A percentile compares a stretch with the other conserved stretches of the same genome.
Evolutionary conservation across 1,140 invertebrate species (phyloP).

Genomic region (Drosophila ficusphila): DNA sequence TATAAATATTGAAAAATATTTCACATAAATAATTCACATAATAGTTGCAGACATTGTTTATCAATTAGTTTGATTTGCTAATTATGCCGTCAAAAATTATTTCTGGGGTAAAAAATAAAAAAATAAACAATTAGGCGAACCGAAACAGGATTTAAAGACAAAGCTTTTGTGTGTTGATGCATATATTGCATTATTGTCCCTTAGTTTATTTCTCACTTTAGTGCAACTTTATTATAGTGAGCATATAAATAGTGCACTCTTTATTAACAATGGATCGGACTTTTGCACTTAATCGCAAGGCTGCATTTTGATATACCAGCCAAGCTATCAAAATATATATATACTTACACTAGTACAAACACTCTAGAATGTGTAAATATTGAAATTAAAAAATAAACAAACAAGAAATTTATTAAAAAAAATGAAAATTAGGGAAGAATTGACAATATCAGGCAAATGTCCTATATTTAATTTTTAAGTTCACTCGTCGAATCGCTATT

Average conservation of each 20-base stretch:
- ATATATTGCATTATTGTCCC: slow-evolving; percentile 17
- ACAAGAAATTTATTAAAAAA: slow-evolving; percentile 14
- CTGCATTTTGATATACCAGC: slow-evolving; percentile 20
- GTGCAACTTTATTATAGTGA: slow-evolving; percentile 7
- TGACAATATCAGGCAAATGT: slow-evolving; percentile 45
- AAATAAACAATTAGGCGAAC: too few species aligned
- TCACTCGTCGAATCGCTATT: slow-evolving; percentile 39
- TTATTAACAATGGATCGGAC: slow-evolving; percentile 35
- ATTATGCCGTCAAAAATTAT: too few species aligned
- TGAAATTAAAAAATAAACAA: neutral
- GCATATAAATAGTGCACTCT: slow-evolving; percentile 33
- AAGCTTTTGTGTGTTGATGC: slow-evolving; percentile 15
- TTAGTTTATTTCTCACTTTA: neutral
- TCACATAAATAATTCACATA: too few species aligned
- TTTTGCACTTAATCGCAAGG: slow-evolving; percentile 34
- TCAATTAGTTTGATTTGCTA: too few species aligned
- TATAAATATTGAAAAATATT: too few species aligned
- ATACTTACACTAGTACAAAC: slow-evolving; percentile 16
- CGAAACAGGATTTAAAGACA: neutral
- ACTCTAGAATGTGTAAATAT: slow-evolving; percentile 14
- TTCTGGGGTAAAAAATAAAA: too few species aligned
- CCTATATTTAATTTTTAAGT: slow-evolving; percentile 69
- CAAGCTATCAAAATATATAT: slow-evolving; percentile 26
- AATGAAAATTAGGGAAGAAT: slow-evolving; percentile 7
- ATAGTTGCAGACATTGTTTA: too few species aligned